phyloP scores from a whole-genome alignment of 1,140 invertebrate species.

The Bombus impatiens region DNA sequence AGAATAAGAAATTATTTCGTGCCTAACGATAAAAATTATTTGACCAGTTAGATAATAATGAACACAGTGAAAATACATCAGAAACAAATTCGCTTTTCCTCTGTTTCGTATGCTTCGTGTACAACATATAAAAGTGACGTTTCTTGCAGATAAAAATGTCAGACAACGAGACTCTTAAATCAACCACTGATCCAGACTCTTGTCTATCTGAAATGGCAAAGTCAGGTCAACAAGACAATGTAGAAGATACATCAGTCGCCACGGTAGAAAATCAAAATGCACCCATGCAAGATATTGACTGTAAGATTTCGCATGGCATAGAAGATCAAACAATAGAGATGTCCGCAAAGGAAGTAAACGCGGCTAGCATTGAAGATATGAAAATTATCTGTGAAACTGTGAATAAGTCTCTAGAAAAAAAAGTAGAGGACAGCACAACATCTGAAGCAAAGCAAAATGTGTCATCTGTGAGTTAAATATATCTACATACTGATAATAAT shows the following conservation, averaged over 20 bases:
- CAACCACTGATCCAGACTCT: constrained; percentile 3
- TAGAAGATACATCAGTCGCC: background rate
- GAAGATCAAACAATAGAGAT: background rate
- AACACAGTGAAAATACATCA: constrained; percentile 11
- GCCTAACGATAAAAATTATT: background rate
- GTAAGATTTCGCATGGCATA: background rate
- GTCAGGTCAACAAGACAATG: background rate
- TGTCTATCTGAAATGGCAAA: background rate
- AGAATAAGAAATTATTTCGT: background rate
- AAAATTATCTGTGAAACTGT: background rate
- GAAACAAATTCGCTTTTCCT: background rate
- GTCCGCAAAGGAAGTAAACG: background rate
- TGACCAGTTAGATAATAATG: background rate
- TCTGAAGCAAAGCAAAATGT: background rate
- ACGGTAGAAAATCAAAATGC: background rate
- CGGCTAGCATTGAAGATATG: background rate
- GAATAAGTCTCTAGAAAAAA: background rate
- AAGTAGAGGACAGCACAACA: background rate
- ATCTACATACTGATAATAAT: background rate
- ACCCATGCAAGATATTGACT: background rate
- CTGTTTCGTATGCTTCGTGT: background rate
- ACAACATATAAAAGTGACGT: constrained; percentile 28
- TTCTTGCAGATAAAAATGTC: constrained; percentile 53
- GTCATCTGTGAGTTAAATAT: background rate
- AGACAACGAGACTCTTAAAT: constrained; percentile 12